These are phyloP conservation scores for Stichopus horrens DNA, from an alignment of 53 echinoderm and acorn worm genomes.

Conservation along the genomic window DNA sequence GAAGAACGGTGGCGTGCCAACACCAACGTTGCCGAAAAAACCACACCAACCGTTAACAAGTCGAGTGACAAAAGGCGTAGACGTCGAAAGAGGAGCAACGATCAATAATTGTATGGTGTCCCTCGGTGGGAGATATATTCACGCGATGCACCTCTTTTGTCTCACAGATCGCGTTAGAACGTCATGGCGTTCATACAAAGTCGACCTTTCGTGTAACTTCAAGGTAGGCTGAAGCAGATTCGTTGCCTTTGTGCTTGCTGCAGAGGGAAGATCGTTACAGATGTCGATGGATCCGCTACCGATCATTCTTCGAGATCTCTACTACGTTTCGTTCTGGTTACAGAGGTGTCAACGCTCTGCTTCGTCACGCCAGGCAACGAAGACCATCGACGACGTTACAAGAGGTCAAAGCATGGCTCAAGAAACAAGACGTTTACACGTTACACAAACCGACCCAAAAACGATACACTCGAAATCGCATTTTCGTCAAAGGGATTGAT, in stretches of 20 bases:
- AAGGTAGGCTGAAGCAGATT: too few species aligned
- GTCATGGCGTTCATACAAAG: not conserved
- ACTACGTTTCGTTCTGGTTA: not conserved
- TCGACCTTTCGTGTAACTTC: not conserved
- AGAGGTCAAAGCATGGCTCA: constrained; percentile 2
- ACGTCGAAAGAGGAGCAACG: not conserved
- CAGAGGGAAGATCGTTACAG: not conserved
- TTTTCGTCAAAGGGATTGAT: too few species aligned
- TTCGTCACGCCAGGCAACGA: not conserved
- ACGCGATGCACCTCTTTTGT: not conserved
- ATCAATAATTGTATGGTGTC: not conserved
- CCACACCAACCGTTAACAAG: too few species aligned
- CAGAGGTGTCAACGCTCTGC: not conserved
- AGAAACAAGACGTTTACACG: constrained; percentile 5
- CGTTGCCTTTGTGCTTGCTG: too few species aligned
- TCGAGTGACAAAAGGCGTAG: not conserved
- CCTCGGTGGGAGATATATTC: not conserved
- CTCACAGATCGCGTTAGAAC: not conserved
- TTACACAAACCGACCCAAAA: not conserved
- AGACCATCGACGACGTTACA: not conserved
- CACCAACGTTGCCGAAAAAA: not conserved
- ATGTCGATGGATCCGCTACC: not conserved
- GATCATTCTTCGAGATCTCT: not conserved
- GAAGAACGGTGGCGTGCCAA: not conserved
- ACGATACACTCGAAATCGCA: constrained; percentile 36